phyloP scores from a whole-genome alignment of 1,140 invertebrate genomes.

The Polypedilum vanderplanki region DNA sequence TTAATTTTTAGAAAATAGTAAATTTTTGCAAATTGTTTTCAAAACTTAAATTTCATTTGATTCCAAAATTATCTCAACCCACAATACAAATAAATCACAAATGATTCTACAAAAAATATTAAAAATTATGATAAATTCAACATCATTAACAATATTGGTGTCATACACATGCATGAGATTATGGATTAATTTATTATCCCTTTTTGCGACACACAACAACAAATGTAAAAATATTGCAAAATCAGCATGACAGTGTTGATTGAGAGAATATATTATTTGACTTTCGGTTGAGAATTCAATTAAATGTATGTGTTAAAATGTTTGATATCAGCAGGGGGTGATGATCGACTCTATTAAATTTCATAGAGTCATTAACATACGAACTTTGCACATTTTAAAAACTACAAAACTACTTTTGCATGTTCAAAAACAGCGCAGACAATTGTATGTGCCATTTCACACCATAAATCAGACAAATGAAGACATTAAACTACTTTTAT shows the following conservation, averaged over 20 bases:
- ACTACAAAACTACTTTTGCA: background rate
- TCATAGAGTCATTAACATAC: constrained; percentile 2
- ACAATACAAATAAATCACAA: no score
- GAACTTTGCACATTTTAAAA: constrained; percentile 10
- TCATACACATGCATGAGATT: constrained; percentile 1
- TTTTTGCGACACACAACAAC: background rate
- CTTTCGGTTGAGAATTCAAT: constrained; percentile 11
- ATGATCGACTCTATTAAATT: background rate
- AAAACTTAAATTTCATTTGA: no score
- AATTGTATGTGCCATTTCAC: constrained; percentile 6
- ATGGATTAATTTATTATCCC: background rate
- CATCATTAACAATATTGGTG: no score
- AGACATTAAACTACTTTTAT: constrained; percentile 23
- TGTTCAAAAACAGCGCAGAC: background rate
- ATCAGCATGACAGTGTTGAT: constrained; percentile 1
- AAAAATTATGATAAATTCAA: no score
- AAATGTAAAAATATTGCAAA: background rate
- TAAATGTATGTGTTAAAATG: background rate
- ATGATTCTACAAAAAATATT: no score
- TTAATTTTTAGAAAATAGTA: no score
- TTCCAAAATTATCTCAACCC: no score
- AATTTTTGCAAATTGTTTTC: no score
- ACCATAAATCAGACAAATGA: constrained; percentile 24
- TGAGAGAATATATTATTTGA: background rate
- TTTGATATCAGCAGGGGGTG: background rate